phyloP scores from a whole-genome alignment of 2,113 vertebrate genomes.

The Macrotus californicus region DNA sequence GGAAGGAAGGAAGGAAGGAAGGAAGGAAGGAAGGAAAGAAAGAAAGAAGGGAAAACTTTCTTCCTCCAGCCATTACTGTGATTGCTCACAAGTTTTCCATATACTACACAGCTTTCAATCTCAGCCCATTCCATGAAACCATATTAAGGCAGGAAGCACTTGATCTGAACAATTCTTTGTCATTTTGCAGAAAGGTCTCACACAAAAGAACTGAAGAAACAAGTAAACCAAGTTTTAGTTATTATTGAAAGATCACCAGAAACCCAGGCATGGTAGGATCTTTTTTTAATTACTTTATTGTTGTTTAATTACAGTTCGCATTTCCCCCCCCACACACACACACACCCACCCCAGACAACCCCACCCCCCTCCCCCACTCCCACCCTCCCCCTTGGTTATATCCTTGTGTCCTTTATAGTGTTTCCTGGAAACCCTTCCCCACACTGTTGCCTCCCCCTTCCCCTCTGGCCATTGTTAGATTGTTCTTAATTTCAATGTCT shows the following conservation, averaged over 20 bases:
- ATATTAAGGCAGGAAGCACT: constrained; percentile 19
- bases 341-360: too few relatives aligned
- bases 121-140: constrained; percentile 41
- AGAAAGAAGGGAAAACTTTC: constrained; percentile 45
- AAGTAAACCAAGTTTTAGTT: not conserved
- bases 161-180: constrained; percentile 14
- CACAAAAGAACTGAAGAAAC: not conserved
- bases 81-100: constrained; percentile 48
- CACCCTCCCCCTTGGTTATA: too few relatives aligned
- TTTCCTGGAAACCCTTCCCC: too few relatives aligned
- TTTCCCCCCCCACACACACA: too few relatives aligned
- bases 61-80: constrained; percentile 55
- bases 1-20: too few relatives aligned
- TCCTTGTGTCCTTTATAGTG: too few relatives aligned
- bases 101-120: constrained; percentile 53
- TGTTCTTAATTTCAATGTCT: too few relatives aligned
- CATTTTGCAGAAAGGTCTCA: not conserved
- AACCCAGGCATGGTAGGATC: not conserved
- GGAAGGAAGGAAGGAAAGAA: too few relatives aligned
- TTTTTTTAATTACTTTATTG: not conserved
- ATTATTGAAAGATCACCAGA: not conserved
- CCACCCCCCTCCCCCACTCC: too few relatives aligned
- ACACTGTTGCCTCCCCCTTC: too few relatives aligned
- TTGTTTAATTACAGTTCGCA: too few relatives aligned
- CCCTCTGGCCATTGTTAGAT: too few relatives aligned